Base-by-base conservation (phyloP, 2,888 invertebrate genomes). In the Gandaritis pyraliata region DNA sequence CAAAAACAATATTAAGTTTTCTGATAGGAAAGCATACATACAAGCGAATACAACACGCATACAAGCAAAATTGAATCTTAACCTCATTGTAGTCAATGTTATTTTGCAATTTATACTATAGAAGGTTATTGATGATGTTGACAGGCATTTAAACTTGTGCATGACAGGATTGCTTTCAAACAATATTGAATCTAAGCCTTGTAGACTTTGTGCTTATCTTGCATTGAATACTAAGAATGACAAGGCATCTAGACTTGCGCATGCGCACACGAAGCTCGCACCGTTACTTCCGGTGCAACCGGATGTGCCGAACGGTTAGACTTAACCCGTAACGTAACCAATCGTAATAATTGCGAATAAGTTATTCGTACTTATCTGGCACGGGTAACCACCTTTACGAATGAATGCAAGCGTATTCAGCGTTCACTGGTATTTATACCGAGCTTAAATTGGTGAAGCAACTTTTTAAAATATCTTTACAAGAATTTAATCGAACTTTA, bases 251-350 rank as follows among this genome's bases (percentile, higher is more conserved):
- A 58, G 55, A 51, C 52, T 49, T 69, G 77, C 73, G 85, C 52
- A 52, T 69, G 77, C 73, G 85, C 85, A 84, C 82, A 83, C 82
- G 82, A 75, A 78, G 69, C 60, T 69, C 58, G 65, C 77, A 78
- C 87, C 81, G 86, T 88, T 84, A 87, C 82, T 85, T 87, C 88
- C 88, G 84, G 61, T 74, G 76, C 74, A 82, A 63, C 77, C 77
- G 80, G 80, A 80, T 73, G 72, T 72, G 51, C 52, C 72, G 73
- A 73, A 71, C 70, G 75, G 72, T 71, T 71, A 72, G 39, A 50
- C 65, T 66, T 46, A 60, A 57, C 56, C 58, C 58, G 58, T 56
- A 63, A 53, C 58, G 57, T 64, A 61, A 61, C 61, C 43, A 52
- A 58, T 61, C 46, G 47, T 58, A 51, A 64, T 55, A 58, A 65